phyloP scores from a whole-genome alignment of 2,113 vertebrate genomes.

The Hippocampus mohnikei region DNA sequence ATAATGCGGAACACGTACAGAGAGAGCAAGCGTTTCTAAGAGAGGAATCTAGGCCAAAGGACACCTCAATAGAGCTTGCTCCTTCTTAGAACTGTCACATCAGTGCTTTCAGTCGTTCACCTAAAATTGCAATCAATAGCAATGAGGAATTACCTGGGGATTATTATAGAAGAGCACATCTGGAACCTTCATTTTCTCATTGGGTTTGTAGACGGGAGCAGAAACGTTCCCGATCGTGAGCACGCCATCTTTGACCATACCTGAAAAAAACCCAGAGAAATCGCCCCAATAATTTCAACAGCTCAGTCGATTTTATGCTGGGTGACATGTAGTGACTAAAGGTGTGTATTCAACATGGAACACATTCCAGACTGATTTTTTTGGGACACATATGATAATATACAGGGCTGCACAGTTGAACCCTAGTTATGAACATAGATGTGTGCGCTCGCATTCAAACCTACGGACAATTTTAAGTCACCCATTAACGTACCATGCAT shows the following conservation, averaged over 20 bases:
- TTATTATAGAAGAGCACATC: conserved; percentile 98
- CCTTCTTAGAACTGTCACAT: background rate
- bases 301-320: background rate
- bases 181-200: conserved; percentile 90
- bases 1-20: conserved; percentile 34
- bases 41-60: conserved; percentile 35
- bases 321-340: too few relatives aligned
- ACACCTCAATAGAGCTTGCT: conserved; percentile 3
- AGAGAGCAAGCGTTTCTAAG: conserved; percentile 10
- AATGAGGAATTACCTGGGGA: conserved; percentile 74
- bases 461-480: too few relatives aligned
- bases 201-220: conserved; percentile 75
- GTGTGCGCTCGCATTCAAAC: too few relatives aligned
- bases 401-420: too few relatives aligned
- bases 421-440: too few relatives aligned
- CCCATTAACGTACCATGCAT: too few relatives aligned
- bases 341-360: too few relatives aligned
- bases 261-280: conserved; percentile 57
- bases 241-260: conserved; percentile 77
- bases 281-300: background rate
- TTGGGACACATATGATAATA: too few relatives aligned
- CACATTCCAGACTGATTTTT: too few relatives aligned
- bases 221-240: conserved; percentile 83
- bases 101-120: conserved; percentile 7
- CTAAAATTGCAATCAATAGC: background rate